phyloP scores from a whole-genome alignment of 2,113 vertebrate species.

The Ifrita kowaldi region DNA sequence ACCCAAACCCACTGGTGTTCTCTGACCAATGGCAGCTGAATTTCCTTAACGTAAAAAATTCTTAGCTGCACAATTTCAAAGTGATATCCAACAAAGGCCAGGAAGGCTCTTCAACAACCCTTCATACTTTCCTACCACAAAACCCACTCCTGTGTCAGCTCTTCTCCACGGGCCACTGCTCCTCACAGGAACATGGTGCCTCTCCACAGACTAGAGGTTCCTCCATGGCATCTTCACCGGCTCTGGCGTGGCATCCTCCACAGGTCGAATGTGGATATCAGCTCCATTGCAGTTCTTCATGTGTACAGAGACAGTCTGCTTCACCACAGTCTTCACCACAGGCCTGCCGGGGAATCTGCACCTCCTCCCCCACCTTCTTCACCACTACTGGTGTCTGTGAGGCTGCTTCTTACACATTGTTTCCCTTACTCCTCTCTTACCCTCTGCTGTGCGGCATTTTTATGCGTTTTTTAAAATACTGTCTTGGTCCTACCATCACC shows the following conservation, averaged over 20 bases:
- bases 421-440: background rate
- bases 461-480: background rate
- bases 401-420: background rate
- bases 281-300: background rate
- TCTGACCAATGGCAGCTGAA: background rate
- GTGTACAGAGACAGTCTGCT: background rate
- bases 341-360: background rate
- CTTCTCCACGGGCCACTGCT: background rate
- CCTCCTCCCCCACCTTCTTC: background rate
- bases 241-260: fast-evolving
- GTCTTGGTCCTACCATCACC: background rate
- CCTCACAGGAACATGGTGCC: background rate
- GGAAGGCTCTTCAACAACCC: background rate
- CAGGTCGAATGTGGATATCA: background rate
- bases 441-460: background rate
- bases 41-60: background rate
- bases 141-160: fast-evolving
- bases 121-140: background rate
- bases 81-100: background rate
- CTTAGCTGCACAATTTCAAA: background rate
- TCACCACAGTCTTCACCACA: background rate
- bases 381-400: background rate
- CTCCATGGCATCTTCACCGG: background rate
- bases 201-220: background rate
- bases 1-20: background rate